These are phyloP conservation scores for Druceiella hillmani DNA, from an alignment of 2,888 invertebrate species.

Conservation along the genomic window DNA sequence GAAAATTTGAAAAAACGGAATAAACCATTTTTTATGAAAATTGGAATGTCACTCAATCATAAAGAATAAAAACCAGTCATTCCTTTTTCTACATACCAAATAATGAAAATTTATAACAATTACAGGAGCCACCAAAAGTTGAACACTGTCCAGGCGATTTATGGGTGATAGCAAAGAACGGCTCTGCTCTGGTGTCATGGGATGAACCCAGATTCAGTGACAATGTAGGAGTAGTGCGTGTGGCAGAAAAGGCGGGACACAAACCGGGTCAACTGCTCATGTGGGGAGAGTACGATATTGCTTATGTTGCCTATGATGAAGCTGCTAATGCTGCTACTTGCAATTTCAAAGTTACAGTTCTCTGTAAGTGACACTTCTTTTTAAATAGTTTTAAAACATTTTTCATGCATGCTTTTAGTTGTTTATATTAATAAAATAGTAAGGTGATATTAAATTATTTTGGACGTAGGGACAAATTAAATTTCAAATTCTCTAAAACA, in stretches of 20 bases:
- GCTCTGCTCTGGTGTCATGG: slow-evolving; percentile 86
- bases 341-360: slow-evolving; percentile 83
- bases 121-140: slow-evolving; percentile 68
- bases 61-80: too few species aligned
- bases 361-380: slow-evolving; percentile 79
- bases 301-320: slow-evolving; percentile 89
- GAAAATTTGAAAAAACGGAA: too few species aligned
- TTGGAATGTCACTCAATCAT: too few species aligned
- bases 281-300: slow-evolving; percentile 90
- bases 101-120: too few species aligned
- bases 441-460: too few species aligned
- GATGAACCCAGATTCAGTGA: slow-evolving; percentile 89
- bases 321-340: slow-evolving; percentile 90
- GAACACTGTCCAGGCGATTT: slow-evolving; percentile 91
- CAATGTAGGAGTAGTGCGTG: slow-evolving; percentile 73
- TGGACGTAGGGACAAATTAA: too few species aligned
- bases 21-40: too few species aligned
- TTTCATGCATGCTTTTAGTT: too few species aligned
- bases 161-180: slow-evolving; percentile 91
- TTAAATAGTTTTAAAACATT: too few species aligned
- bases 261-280: slow-evolving; percentile 81
- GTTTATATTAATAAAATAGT: too few species aligned
- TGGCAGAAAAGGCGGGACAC: slow-evolving; percentile 82
- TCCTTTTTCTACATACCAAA: too few species aligned
- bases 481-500: too few species aligned